Base-by-base conservation (phyloP, 2,888 invertebrate species). In the Homarus gammarus region DNA sequence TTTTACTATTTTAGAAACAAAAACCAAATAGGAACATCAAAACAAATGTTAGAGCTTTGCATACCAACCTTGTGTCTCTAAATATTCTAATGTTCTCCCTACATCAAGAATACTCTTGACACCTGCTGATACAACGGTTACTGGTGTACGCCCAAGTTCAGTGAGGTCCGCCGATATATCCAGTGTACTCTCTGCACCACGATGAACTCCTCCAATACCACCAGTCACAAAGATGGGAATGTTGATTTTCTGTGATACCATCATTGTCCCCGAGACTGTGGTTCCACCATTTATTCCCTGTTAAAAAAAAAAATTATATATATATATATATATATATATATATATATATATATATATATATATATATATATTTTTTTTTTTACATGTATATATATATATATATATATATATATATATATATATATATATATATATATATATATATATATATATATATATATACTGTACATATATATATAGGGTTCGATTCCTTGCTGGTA, bases 101-200 rank as follows among this genome's bases (percentile, higher is more conserved):
- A 99, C 98, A 94, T 99, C 99, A 89, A 99, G 95, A 93, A 99
- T 99, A 33, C 99, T 99, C 94, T 99, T 99, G 86, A 99, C 96
- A 0, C 99, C 99, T 93, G 99, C 97, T 92, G 98, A 99, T 1
- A 99, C 96, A 8, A 99, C 98, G 75, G 97, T 96, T 0, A 99
- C 96, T 22, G 96, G 96, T 91, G 96, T 97, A 89, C 96, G 95
- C 0, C 98, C 97, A 84, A 99, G 95, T 94, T 99, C 99, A 10
- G 95, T 96, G 82, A 99, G 95, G 94, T 99, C 99, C 0, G 99
- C 98, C 91, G 99, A 99, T 84, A 99, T 95, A 94, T 99, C 99
- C 94, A 98, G 95, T 70, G 97, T 97, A n/a, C 94, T 94, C 93
- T 98, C 96, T 0, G 96, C 98, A 77, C 96, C 96, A 8, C 98